phyloP scores from a whole-genome alignment of 2,888 invertebrate species.

The Acrobasis repandana region DNA sequence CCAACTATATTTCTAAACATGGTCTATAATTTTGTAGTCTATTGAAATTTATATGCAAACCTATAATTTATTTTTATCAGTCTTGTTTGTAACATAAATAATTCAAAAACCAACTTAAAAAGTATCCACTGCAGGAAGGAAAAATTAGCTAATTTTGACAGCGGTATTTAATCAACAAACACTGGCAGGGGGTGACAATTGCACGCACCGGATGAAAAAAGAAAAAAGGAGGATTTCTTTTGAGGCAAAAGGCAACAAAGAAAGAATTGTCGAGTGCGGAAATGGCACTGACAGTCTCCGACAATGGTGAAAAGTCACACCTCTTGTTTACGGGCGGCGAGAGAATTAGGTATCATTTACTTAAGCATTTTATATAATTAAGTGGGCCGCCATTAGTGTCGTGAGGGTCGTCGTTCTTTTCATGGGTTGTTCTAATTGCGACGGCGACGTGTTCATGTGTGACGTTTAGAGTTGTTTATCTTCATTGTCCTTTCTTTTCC shows the following conservation, averaged over 20 bases:
- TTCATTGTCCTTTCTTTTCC: conserved; percentile 12
- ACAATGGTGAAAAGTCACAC: conserved; percentile 81
- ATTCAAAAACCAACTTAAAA: background rate
- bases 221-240: conserved; percentile 73
- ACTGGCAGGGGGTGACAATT: conserved; percentile 77
- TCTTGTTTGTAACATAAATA: background rate
- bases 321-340: conserved; percentile 76
- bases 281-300: conserved; percentile 80
- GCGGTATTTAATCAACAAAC: conserved; percentile 79
- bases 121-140: conserved; percentile 41
- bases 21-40: too few species aligned
- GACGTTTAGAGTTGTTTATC: conserved; percentile 26
- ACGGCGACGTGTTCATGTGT: conserved; percentile 40
- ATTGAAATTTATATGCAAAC: background rate
- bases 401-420: conserved; percentile 70
- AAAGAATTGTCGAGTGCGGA: conserved; percentile 70
- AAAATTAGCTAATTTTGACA: conserved; percentile 71
- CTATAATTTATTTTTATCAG: background rate
- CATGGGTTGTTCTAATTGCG: conserved; percentile 62
- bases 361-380: conserved; percentile 82
- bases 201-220: conserved; percentile 64
- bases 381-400: conserved; percentile 70
- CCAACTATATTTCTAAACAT: too few species aligned
- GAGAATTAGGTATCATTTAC: conserved; percentile 81
- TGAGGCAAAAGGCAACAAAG: conserved; percentile 76